Evolutionary conservation across 2,113 vertebrate genomes (phyloP).

Genomic region (Lonchura striata): DNA sequence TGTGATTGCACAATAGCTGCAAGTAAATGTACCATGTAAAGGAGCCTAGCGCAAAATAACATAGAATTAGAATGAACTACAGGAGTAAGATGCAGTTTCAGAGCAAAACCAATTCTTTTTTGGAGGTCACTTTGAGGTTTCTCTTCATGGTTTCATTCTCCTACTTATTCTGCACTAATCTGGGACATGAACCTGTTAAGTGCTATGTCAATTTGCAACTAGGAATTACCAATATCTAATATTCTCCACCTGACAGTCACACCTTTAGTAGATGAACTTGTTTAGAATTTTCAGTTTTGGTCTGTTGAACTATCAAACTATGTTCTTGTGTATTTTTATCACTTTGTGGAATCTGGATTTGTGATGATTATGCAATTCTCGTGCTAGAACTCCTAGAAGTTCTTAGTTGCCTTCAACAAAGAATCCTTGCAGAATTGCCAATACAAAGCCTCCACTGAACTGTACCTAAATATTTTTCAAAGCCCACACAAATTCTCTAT

Average conservation of each 20-base stretch:
- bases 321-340: background rate
- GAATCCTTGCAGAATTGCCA: background rate
- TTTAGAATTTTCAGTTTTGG: background rate
- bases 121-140: slow-evolving; percentile 17
- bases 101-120: background rate
- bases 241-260: background rate
- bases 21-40: slow-evolving; percentile 17
- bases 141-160: background rate
- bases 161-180: background rate
- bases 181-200: background rate
- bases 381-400: background rate
- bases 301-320: background rate
- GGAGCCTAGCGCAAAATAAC: background rate
- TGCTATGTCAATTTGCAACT: background rate
- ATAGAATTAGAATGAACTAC: background rate
- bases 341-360: background rate
- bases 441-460: background rate
- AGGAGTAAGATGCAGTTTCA: background rate
- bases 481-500: background rate
- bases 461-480: slow-evolving; percentile 24
- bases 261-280: background rate
- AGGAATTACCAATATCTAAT: background rate
- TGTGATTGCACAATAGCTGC: background rate
- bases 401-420: background rate
- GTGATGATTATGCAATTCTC: background rate